Base-by-base conservation (phyloP, 2,888 invertebrate species). In the Ichneumoninae sp. region DNA sequence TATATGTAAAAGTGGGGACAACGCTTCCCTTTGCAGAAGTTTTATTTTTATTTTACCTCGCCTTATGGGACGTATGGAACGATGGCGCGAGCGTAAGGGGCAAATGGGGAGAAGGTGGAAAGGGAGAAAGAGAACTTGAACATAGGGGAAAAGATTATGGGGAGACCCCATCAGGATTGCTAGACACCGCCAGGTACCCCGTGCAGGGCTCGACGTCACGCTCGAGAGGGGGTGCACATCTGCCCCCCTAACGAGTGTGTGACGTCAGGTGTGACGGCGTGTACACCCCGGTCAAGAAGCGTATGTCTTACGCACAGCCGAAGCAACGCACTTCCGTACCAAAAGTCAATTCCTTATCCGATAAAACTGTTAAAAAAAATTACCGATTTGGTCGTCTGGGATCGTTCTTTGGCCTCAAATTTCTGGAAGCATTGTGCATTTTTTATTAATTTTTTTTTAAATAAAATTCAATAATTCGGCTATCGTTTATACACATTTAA, bases 261-360 rank as follows among this genome's bases (percentile, higher is more conserved):
- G 93, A 93, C 93, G 93, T 93, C 93, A 93, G 93, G 93, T 93
- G 93, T 93, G 93, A 93, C 93, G 92, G 91, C 88, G 89, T 85
- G 87, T 88, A 87, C 79, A 85, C 54, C 73, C 66, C 70, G 36
- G 83, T 83, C 77, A 91, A 90, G 89, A 78, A 87, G 87, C 87
- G 88, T 90, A 87, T 86, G 86, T 85, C 86, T 85, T 81, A 54
- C 54, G 57, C 68, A 57, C 70, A 36, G 52, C 50, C 52, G 50
- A 19, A 50, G 74, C 57, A 66, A 65, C 57, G 54, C 30, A 85
- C 50, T 85, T 71, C 30, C 78, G 47, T 66, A 33, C 54, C 22
- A 50, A 70, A 69, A 66, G 65, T 69, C 50, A 26, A 69, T 33
- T 52, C 60, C 65, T 86, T 30, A 30, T 19, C 8, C 54, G 54